These are phyloP conservation scores for Phataginus tricuspis DNA, from an alignment of 2,797 vertebrate genomes.

Conservation along the genomic window DNA sequence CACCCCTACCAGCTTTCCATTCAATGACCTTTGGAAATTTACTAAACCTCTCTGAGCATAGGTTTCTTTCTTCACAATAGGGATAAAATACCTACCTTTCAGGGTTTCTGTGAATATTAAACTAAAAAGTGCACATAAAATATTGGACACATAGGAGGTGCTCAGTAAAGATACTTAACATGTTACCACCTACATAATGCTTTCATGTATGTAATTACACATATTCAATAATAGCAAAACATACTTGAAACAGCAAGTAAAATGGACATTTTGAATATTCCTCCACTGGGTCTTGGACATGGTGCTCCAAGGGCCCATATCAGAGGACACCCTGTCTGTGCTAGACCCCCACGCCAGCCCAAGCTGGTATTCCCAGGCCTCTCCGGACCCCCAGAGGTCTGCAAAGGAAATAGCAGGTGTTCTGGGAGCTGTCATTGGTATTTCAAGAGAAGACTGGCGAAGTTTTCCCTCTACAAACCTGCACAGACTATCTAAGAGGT, in stretches of 20 bases:
- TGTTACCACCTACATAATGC: background rate
- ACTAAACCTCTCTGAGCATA: background rate
- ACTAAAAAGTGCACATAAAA: background rate
- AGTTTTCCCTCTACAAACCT: background rate
- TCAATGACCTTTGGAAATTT: background rate
- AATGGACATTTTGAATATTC: background rate
- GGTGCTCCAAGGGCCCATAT: background rate
- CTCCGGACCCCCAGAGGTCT: background rate
- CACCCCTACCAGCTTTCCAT: background rate
- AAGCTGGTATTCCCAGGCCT: background rate
- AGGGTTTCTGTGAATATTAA: background rate
- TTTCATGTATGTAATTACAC: background rate
- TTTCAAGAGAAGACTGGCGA: slow-evolving; percentile 17
- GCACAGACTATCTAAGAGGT: background rate
- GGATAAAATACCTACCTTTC: background rate
- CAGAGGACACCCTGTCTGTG: background rate
- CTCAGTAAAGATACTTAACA: background rate
- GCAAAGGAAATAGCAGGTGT: background rate
- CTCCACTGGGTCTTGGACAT: background rate
- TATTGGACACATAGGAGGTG: background rate
- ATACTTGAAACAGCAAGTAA: background rate
- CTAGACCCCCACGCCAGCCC: background rate
- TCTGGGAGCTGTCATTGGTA: background rate
- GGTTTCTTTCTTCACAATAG: slow-evolving; percentile 33
- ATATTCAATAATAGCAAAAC: background rate